phyloP scores from a whole-genome alignment of 2,797 vertebrate species.

The Podarcis siculus region DNA sequence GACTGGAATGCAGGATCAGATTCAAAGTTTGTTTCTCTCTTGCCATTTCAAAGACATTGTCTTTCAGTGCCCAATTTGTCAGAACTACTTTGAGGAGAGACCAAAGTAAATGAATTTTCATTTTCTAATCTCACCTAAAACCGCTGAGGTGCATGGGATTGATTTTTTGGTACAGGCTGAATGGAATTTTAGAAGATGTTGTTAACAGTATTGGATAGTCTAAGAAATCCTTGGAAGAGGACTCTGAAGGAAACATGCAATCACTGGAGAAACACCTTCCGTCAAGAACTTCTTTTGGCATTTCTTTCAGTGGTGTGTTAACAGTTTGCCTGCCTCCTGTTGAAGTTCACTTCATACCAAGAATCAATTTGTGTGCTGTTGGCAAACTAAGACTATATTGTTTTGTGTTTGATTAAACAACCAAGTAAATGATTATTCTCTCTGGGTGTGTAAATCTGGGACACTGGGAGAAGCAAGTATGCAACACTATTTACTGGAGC shows the following conservation, averaged over 20 bases:
- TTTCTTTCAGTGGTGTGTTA: background rate
- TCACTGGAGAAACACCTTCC: background rate
- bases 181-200: background rate
- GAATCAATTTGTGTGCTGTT: slow-evolving; percentile 40
- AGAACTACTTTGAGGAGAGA: rapidly evolving
- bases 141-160: background rate
- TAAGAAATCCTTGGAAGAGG: background rate
- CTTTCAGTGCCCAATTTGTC: rapidly evolving
- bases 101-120: background rate
- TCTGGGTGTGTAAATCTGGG: background rate
- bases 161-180: background rate
- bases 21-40: background rate
- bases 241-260: background rate
- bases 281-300: slow-evolving; percentile 1
- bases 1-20: background rate
- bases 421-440: background rate
- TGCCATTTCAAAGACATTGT: background rate
- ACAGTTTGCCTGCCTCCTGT: background rate
- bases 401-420: background rate
- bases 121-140: background rate
- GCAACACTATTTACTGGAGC: no score
- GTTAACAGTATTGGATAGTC: background rate
- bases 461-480: background rate
- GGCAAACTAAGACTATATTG: background rate
- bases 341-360: slow-evolving; percentile 25